Percentiles rank a stretch among this genome's conserved stretches.
Conservation (phyloP, 1,140 invertebrate genomes). For the Dryas iulia region DNA sequence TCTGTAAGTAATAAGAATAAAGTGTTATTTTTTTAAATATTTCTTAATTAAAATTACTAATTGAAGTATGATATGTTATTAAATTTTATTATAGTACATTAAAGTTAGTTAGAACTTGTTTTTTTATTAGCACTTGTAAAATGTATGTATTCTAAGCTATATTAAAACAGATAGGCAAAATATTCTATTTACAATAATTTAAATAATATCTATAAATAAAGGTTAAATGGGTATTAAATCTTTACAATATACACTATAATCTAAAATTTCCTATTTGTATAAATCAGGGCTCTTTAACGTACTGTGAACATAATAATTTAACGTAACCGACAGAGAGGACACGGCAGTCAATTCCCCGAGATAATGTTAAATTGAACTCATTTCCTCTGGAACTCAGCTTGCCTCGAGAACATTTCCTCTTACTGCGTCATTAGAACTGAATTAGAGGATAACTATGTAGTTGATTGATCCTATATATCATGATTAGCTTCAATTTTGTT, state of each 20-base stretch:
- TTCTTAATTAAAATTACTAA: too few relatives aligned
- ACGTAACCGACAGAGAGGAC: slow-evolving; percentile 41
- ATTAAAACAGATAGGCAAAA: too few relatives aligned
- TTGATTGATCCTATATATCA: slow-evolving; percentile 30
- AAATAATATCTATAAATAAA: too few relatives aligned
- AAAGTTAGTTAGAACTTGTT: too few relatives aligned
- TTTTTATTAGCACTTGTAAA: too few relatives aligned
- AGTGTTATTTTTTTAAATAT: background rate
- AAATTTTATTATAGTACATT: too few relatives aligned
- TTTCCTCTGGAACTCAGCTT: slow-evolving; percentile 49
- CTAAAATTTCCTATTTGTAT: background rate
- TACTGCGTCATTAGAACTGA: slow-evolving; percentile 52
- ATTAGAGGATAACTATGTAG: slow-evolving; percentile 54
- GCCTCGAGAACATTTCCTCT: slow-evolving; percentile 47
- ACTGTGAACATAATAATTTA: background rate
- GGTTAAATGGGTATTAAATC: too few relatives aligned
- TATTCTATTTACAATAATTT: too few relatives aligned
- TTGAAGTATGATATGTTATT: too few relatives aligned
- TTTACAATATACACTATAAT: too few relatives aligned
- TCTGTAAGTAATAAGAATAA: slow-evolving; percentile 80
- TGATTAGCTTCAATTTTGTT: slow-evolving; percentile 9
- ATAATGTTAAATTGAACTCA: slow-evolving; percentile 67
- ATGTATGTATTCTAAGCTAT: too few relatives aligned
- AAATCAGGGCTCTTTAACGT: background rate
- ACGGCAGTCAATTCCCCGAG: slow-evolving; percentile 54